A percentile compares a stretch with the other conserved stretches of the same genome.
Conservation (phyloP, 1,140 invertebrate species). For the Aphis craccivora region DNA sequence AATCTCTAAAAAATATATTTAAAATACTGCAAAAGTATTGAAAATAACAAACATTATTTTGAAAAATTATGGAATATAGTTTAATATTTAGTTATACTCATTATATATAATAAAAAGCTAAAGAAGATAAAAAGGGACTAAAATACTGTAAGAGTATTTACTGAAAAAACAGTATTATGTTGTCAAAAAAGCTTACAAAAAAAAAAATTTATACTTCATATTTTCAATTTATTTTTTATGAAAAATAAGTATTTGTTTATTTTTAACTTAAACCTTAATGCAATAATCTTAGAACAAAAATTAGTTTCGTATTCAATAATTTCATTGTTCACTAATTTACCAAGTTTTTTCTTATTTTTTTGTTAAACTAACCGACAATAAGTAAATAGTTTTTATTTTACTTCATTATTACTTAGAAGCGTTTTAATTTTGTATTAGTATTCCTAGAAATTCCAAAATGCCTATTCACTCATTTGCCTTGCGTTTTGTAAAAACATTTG, state of each 20-base stretch:
- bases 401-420: too few relatives aligned
- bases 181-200: not conserved
- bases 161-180: not conserved
- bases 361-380: too few relatives aligned
- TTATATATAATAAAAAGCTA: not conserved
- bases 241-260: not conserved
- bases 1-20: not conserved
- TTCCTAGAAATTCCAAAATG: not conserved
- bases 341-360: too few relatives aligned
- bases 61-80: not conserved
- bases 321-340: not conserved
- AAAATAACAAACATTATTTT: not conserved
- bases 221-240: not conserved
- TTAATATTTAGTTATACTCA: not conserved
- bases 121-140: not conserved
- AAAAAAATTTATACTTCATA: not conserved
- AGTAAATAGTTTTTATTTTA: too few relatives aligned
- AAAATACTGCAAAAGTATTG: not conserved
- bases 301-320: not conserved
- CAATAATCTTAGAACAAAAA: not conserved
- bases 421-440: not conserved
- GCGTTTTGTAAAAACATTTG: not conserved
- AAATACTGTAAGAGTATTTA: not conserved
- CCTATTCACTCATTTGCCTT: not conserved
- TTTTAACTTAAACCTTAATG: not conserved